A percentile compares a stretch with the other conserved stretches of the same genome.
Evolutionary conservation across 2,797 vertebrate genomes (phyloP).

Genomic region (Zalophus californianus): DNA sequence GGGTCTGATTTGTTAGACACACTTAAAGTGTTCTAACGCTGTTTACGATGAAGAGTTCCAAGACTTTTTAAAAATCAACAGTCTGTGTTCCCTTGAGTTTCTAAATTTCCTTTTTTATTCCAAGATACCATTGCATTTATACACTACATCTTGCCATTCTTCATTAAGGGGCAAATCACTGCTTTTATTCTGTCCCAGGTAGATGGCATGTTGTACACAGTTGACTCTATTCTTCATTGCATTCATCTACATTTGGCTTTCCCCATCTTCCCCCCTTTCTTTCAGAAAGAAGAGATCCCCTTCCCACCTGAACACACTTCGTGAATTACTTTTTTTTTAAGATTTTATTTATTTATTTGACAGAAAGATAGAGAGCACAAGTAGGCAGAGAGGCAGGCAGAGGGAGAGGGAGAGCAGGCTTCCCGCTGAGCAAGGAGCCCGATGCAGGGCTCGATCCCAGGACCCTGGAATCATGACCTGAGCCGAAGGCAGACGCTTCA

Average conservation of each 20-base stretch:
- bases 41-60: neutral
- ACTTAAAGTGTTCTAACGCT: neutral
- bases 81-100: neutral
- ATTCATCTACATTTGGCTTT: neutral
- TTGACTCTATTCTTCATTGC: neutral
- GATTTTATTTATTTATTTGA: too few species aligned
- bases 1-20: neutral
- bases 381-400: too few species aligned
- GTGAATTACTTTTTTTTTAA: neutral
- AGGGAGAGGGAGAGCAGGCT: too few species aligned
- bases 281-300: neutral
- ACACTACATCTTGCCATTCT: neutral
- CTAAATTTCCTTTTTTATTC: neutral
- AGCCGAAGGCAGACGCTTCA: too few species aligned
- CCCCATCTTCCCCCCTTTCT: neutral
- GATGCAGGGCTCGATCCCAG: too few species aligned
- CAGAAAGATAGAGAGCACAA: too few species aligned
- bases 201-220: neutral
- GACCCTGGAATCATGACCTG: too few species aligned
- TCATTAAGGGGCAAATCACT: neutral
- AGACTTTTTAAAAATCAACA: slow-evolving; percentile 8
- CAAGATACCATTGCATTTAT: neutral
- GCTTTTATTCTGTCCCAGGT: neutral
- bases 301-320: neutral
- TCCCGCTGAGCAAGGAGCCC: too few species aligned